Conservation (phyloP, 1,140 invertebrate genomes). For the Macrosteles quadrilineatus region DNA sequence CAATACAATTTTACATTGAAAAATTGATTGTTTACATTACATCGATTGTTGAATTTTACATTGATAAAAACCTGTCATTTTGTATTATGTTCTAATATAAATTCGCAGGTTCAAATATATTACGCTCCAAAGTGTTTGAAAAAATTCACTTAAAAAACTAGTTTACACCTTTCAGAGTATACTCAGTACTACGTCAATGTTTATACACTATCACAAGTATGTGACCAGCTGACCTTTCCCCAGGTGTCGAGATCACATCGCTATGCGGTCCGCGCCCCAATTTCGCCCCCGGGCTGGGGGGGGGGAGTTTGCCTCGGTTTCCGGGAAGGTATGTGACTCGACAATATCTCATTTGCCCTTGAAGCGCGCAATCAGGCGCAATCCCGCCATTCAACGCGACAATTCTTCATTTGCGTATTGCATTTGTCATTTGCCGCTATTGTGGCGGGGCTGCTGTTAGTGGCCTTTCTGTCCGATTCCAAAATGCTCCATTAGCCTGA, state of each 20-base stretch:
- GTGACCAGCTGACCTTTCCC: too few relatives aligned
- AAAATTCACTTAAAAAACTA: too few relatives aligned
- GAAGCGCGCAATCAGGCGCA: slow-evolving; percentile 30
- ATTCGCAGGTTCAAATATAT: too few relatives aligned
- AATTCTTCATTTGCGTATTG: slow-evolving; percentile 58
- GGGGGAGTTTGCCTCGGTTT: slow-evolving; percentile 1
- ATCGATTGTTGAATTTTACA: too few relatives aligned
- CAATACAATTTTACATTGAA: too few relatives aligned
- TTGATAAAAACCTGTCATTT: too few relatives aligned
- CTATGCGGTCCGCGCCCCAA: background rate
- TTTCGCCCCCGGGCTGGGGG: slow-evolving; percentile 5
- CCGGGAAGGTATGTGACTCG: slow-evolving; percentile 11
- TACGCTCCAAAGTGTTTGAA: too few relatives aligned
- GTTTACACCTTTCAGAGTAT: too few relatives aligned
- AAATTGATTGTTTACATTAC: too few relatives aligned
- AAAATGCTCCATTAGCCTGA: slow-evolving; percentile 16
- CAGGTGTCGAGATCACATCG: background rate
- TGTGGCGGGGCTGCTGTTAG: slow-evolving; percentile 41
- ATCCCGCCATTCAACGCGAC: slow-evolving; percentile 42
- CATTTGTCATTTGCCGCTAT: slow-evolving; percentile 53
- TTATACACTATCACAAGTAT: too few relatives aligned
- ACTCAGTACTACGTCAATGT: too few relatives aligned
- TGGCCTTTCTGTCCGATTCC: slow-evolving; percentile 19
- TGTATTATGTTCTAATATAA: too few relatives aligned
- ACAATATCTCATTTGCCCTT: slow-evolving; percentile 24